phyloP scores from a whole-genome alignment of 2,797 vertebrate genomes.

The Simalia tracyae region DNA sequence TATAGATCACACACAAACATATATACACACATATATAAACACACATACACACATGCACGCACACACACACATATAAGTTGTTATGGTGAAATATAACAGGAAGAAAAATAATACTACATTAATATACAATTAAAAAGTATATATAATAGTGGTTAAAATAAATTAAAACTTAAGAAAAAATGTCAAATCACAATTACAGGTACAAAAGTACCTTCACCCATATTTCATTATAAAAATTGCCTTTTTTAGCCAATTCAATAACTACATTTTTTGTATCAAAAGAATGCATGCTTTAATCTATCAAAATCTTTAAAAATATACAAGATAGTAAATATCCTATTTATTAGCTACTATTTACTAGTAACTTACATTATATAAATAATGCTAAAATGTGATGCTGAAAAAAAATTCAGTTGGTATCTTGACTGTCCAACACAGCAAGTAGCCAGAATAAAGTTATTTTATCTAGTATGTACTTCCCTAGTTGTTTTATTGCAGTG shows the following conservation, averaged over 20 bases:
- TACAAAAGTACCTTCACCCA: neutral
- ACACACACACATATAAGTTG: too few relatives aligned
- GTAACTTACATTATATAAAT: too few relatives aligned
- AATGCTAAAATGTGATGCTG: neutral
- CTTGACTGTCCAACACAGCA: neutral
- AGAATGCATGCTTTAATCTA: neutral
- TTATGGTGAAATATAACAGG: too few relatives aligned
- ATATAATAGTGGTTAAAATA: too few relatives aligned
- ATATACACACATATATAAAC: too few relatives aligned
- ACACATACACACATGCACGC: too few relatives aligned
- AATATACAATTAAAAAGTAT: too few relatives aligned
- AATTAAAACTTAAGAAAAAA: neutral
- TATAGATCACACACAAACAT: too few relatives aligned
- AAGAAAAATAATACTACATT: too few relatives aligned
- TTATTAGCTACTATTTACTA: neutral
- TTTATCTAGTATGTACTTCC: neutral
- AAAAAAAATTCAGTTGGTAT: neutral
- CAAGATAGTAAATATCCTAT: neutral
- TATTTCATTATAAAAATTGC: neutral
- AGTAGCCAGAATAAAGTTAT: neutral
- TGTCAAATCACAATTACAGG: neutral
- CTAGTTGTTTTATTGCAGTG: neutral
- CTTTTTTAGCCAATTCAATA: neutral
- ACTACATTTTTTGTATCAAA: neutral
- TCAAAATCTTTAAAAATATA: neutral